phyloP scores from a whole-genome alignment of 2,113 vertebrate genomes.

The Oryzias curvinotus region DNA sequence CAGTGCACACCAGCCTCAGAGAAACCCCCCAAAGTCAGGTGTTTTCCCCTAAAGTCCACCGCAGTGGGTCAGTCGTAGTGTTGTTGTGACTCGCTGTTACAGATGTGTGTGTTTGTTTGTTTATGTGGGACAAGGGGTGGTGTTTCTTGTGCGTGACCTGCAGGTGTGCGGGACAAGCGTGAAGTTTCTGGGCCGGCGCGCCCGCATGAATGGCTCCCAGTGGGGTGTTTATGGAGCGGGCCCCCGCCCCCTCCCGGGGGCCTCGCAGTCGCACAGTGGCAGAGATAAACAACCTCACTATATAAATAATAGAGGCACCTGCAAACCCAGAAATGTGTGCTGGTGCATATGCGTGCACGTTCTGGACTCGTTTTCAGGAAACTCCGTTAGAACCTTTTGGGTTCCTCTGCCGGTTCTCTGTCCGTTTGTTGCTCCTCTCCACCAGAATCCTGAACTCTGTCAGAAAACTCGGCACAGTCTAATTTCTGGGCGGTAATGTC shows the following conservation, averaged over 20 bases:
- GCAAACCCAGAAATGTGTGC: slow-evolving; percentile 33
- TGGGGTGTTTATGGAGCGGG: slow-evolving; percentile 52
- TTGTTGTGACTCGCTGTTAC: slow-evolving; percentile 55
- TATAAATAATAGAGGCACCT: slow-evolving; percentile 69
- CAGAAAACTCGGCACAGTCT: slow-evolving; percentile 12
- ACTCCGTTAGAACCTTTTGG: too few relatives aligned
- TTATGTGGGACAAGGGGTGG: slow-evolving; percentile 14
- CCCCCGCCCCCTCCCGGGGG: slow-evolving; percentile 42
- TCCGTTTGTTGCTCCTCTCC: neutral
- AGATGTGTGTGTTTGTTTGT: slow-evolving; percentile 50
- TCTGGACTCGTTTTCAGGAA: too few relatives aligned
- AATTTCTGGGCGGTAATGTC: slow-evolving; percentile 56
- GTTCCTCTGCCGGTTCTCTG: slow-evolving; percentile 14
- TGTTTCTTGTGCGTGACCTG: slow-evolving; percentile 1
- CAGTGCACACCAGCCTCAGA: too few relatives aligned
- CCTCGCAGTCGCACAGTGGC: slow-evolving; percentile 40
- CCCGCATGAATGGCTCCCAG: slow-evolving; percentile 43
- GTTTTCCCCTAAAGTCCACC: slow-evolving; percentile 17
- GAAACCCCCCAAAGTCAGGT: too few relatives aligned
- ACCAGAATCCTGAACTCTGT: too few relatives aligned
- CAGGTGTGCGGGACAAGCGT: slow-evolving; percentile 17
- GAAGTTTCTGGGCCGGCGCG: slow-evolving; percentile 21
- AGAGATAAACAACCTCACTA: slow-evolving; percentile 58
- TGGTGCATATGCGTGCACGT: slow-evolving; percentile 11
- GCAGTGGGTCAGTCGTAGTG: slow-evolving; percentile 42